Evolutionary conservation across 2,797 vertebrate species (phyloP), one percentile per base, ranked within the genome.

Genomic region (Ataeniobius toweri): DNA sequence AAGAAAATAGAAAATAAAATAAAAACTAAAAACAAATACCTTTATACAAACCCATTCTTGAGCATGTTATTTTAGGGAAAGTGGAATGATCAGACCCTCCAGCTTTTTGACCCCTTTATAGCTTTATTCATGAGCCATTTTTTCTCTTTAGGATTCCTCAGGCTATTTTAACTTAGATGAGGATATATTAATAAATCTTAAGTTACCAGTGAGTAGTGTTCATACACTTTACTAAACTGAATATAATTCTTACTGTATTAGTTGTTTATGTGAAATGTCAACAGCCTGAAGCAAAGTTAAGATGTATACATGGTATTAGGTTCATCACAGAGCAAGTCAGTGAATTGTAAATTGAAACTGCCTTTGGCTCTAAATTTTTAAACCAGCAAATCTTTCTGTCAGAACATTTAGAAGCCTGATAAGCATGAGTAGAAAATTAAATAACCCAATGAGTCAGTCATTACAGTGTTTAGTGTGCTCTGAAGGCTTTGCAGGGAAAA

Each of bases 231-330:
- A 3, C 20, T 53, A 69, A n/a, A 6, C 0, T 31, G 14, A 51
- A 31, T 71, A 14, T 61, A 80, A 28, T 20, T 5, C 0, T 59
- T 28, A 7, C 75, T 65, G 70, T 39, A 75, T 77, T 50, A 41
- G 31, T 73, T 82, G 71, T 78, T 85, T 72, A 84, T 88, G 76
- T 78, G 76, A 89, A 88, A 89, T 84, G 78, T 85, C 87, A 81
- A 79, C 67, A 68, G 83, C 85, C 83, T 68, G 22, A 69, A 91
- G 83, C 78, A 6, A 79, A 84, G 63, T 85, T 73, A 82, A 85
- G 79, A 90, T 50, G 75, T 76, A 84, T 83, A 84, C 50, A 68
- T 55, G 76, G 65, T 81, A 83, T 84, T 81, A 86, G 53, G 80
- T 74, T 82, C 73, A 82, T 82, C 78, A 68, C 56, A 14, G 46